A percentile compares a stretch with the other conserved stretches of the same genome.
phyloP scores from a whole-genome alignment of 2,888 invertebrate genomes.

The Drosophila quinaria region DNA sequence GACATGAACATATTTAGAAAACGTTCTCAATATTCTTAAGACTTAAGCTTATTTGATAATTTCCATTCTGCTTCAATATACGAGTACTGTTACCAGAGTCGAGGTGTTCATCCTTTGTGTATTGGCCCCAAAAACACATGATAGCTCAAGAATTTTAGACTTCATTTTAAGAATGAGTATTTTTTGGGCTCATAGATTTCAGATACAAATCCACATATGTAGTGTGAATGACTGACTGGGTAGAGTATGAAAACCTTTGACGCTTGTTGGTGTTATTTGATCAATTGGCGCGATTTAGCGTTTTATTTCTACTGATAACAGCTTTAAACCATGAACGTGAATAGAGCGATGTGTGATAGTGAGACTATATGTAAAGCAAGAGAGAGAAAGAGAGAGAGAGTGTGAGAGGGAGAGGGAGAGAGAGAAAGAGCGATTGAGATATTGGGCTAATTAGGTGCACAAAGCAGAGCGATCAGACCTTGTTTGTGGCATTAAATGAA shows the following conservation, averaged over 20 bases:
- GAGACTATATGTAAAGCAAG: background rate
- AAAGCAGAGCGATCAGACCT: constrained; percentile 44
- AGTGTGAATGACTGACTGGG: background rate
- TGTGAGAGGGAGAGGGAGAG: background rate
- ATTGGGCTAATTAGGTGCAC: constrained; percentile 53
- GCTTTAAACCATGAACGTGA: constrained; percentile 8
- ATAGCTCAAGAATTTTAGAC: too few relatives aligned
- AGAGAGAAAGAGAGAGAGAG: background rate
- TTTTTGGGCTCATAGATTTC: background rate
- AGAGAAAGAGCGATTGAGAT: constrained; percentile 7
- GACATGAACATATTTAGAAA: too few relatives aligned
- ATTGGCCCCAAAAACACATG: too few relatives aligned
- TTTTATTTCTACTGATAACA: constrained; percentile 52
- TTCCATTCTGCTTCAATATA: too few relatives aligned
- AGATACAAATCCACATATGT: background rate
- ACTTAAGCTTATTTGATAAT: too few relatives aligned
- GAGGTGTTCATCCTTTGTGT: too few relatives aligned
- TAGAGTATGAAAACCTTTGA: constrained; percentile 18
- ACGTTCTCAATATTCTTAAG: too few relatives aligned
- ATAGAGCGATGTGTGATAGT: background rate
- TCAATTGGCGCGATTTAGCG: constrained; percentile 57
- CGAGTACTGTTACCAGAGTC: too few relatives aligned
- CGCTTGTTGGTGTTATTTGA: constrained; percentile 42
- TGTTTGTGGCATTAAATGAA: constrained; percentile 42
- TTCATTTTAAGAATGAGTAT: too few relatives aligned